Evolutionary conservation across 1,140 invertebrate species (phyloP).

Genomic region (Theocolax elegans): DNA sequence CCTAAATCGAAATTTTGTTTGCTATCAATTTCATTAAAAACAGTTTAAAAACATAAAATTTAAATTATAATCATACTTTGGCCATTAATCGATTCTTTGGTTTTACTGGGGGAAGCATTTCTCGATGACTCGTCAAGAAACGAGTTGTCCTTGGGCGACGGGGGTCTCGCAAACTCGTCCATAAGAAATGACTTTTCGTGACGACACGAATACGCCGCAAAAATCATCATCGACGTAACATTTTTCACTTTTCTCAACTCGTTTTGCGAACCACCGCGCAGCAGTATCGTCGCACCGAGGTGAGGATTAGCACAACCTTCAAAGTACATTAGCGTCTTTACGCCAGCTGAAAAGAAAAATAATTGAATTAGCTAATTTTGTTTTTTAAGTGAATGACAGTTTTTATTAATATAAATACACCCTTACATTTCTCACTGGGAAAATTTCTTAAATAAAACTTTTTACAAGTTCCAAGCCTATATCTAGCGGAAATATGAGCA

Average conservation of each 20-base stretch:
- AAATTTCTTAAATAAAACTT: slow-evolving; percentile 85
- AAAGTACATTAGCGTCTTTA: slow-evolving; percentile 93
- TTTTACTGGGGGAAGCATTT: slow-evolving; percentile 49
- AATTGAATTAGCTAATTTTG: too few relatives aligned
- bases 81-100: slow-evolving; percentile 15
- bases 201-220: slow-evolving; percentile 90
- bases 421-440: slow-evolving; percentile 70
- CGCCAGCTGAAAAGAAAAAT: slow-evolving; percentile 68
- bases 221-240: slow-evolving; percentile 84
- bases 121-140: slow-evolving; percentile 62
- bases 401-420: slow-evolving; percentile 30
- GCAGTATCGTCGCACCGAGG: slow-evolving; percentile 88
- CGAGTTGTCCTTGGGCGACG: slow-evolving; percentile 65
- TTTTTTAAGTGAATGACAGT: not conserved
- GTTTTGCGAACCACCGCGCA: slow-evolving; percentile 80
- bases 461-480: slow-evolving; percentile 87
- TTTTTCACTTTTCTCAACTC: slow-evolving; percentile 88
- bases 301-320: slow-evolving; percentile 88
- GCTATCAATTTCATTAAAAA: not conserved
- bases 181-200: slow-evolving; percentile 91
- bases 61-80: not conserved
- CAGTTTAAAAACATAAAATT: not conserved
- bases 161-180: slow-evolving; percentile 81
- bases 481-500: slow-evolving; percentile 82
- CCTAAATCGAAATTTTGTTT: not conserved